These are phyloP conservation scores for Aselliscus stoliczkanus DNA, from an alignment of 2,797 vertebrate species.

Conservation along the genomic window DNA sequence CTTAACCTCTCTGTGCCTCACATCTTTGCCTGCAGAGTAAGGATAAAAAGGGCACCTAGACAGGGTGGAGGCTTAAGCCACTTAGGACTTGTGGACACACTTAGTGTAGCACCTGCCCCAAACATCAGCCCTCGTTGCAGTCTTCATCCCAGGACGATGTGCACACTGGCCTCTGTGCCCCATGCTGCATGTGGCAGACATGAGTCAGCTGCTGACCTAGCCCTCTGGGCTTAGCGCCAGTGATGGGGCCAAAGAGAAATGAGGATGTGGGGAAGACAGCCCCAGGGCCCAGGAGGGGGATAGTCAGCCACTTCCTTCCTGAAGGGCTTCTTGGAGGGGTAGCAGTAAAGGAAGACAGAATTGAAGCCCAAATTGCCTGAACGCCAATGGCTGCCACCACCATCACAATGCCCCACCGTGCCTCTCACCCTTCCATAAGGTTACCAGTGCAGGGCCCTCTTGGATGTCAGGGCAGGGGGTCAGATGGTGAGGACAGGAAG, in stretches of 20 bases:
- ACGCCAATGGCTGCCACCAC: neutral
- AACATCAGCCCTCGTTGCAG: fast-evolving
- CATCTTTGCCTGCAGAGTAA: neutral
- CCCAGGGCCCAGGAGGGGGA: neutral
- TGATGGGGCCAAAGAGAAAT: neutral
- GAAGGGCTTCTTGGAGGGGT: neutral
- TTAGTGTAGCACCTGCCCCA: neutral
- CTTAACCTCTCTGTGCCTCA: neutral
- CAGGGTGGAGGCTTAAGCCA: neutral
- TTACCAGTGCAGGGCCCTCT: neutral
- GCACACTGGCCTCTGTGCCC: neutral
- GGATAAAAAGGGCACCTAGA: neutral
- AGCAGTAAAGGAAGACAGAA: neutral
- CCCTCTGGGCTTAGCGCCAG: neutral
- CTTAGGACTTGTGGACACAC: fast-evolving
- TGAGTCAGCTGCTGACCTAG: neutral
- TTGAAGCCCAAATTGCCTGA: neutral
- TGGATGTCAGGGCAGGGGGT: neutral
- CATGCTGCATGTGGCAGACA: too few species aligned
- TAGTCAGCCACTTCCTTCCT: neutral
- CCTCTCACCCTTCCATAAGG: too few species aligned
- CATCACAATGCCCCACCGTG: fast-evolving
- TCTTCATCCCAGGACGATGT: fast-evolving
- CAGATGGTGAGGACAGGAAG: neutral
- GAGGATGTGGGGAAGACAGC: neutral